Base-by-base conservation (phyloP, 1,140 invertebrate species). In the Bombus soroeensis region DNA sequence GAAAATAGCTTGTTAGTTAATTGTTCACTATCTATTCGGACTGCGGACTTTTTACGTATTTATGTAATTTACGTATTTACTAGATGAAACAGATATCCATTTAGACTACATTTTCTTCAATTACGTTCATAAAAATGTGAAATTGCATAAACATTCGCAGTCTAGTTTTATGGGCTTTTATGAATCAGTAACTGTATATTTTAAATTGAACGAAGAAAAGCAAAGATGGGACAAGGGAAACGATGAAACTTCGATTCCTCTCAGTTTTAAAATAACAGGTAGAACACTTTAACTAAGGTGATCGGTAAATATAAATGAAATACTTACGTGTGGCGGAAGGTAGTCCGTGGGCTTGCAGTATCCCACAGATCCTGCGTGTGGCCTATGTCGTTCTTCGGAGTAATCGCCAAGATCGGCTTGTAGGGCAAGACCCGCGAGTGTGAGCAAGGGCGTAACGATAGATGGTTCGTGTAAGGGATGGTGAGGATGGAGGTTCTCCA, bases 321-420 rank as follows among this genome's bases (percentile, higher is more conserved):
- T 8, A 93, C 95, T 96, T 94, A 97, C 94, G 90, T 96, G 95
- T 64, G 96, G 93, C 71, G 97, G 97, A 81, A 97, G 94, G 91
- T 97, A 98, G 84, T 98, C 97, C 92, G 97, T 96, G 59, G 97
- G 96, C 90, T 98, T 97, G 95, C 98, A 99, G 95, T 98, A 98
- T 82, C 96, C 96, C 41, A 95, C 93, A 18, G 96, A 95, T 86
- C 96, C 96, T 91, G 96, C 97, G 94, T 96, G 97, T 77, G 94
- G 93, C 90, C 96, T 82, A 92, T 96, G 96, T 88, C 96, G 94
- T 72, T 95, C 93, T 70, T 95, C 94, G 89, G 95, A 89, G 91
- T 96, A 97, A 95, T 99, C 98, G 1, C 98, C 98, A 92, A 98
- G 96, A 95, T 99, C 98, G 32, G 98, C 98, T 95, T 99, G 98